phyloP scores from a whole-genome alignment of 1,140 invertebrate genomes.

The Apis laboriosa region DNA sequence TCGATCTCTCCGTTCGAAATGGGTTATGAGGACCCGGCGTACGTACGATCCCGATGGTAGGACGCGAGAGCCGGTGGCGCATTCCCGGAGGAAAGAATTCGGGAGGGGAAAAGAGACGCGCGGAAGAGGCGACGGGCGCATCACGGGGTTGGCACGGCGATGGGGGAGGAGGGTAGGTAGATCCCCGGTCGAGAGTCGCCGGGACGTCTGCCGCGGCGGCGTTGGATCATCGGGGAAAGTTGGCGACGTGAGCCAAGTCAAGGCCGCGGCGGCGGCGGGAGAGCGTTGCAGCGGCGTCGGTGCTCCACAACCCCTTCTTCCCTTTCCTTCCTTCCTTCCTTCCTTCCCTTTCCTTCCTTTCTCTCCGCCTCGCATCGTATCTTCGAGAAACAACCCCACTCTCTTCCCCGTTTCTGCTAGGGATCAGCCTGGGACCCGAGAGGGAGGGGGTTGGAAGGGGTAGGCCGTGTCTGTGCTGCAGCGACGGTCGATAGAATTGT shows the following conservation, averaged over 20 bases:
- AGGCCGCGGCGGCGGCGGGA: constrained; percentile 73
- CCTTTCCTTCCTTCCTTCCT: constrained; percentile 9
- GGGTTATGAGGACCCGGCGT: constrained; percentile 61
- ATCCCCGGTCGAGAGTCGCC: constrained; percentile 52
- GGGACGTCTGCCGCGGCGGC: constrained; percentile 55
- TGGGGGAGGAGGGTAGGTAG: background rate
- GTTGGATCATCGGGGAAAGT: constrained; percentile 70
- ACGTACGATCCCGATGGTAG: constrained; percentile 17
- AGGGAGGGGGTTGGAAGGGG: constrained; percentile 69
- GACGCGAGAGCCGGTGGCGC: background rate
- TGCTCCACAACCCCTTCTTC: constrained; percentile 18
- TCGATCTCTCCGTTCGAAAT: constrained; percentile 35
- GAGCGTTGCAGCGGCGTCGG: constrained; percentile 63
- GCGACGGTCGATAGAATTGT: constrained; percentile 78
- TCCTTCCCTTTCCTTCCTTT: background rate
- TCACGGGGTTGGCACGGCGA: background rate
- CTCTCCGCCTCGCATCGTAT: constrained; percentile 32
- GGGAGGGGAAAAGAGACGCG: constrained; percentile 8
- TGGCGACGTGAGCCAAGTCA: constrained; percentile 72
- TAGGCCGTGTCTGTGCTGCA: constrained; percentile 78
- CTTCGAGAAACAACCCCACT: constrained; percentile 54
- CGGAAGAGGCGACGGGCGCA: constrained; percentile 1
- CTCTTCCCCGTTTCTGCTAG: constrained; percentile 24
- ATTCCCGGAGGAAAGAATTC: constrained; percentile 54
- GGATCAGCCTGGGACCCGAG: constrained; percentile 59